Base-by-base conservation (phyloP, 2,113 vertebrate species). In the Cervus canadensis region DNA sequence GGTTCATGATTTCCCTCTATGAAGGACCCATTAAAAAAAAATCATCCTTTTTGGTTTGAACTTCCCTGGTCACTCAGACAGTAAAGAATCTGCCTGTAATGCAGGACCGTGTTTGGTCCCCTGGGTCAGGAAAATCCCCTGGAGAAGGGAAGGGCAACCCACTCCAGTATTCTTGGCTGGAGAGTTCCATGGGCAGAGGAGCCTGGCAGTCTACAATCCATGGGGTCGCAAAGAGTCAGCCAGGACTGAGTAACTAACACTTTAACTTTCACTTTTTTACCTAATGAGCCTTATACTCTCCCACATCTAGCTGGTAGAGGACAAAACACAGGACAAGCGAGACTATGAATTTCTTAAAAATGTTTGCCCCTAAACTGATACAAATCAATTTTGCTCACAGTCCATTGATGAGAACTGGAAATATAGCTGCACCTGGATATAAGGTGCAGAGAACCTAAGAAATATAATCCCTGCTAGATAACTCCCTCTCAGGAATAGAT, bases 41-140 rank as follows among this genome's bases (percentile, higher is more conserved):
- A 57, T 36, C 7, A 7, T 85, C 6, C 19, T 48, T 92, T 90
- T 82, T 40, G 67, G 67, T 71, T 71, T 71, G 67, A 71, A 40
- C n/a, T 40, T 40, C n/a, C 19, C 19, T 40, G 67, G 10, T 71
- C 67, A 23, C 67, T 71, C 67, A 71, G 67, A 71, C 19, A 23
- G n/a, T 23, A 71, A 71, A 71, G n/a, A 71, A 40, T 71, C 67
- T 71, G 67, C 1, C 21, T 71, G 19, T 12, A 36, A 71, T 71
- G 19, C 67, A 71, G 67, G 67, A 36, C 67, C 0, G 0, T 36
- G n/a, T 71, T 71, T 3, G 5, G n/a, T 71, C 19, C n/a, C 10
- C 67, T 40, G 19, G 19, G n/a, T 71, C n/a, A 71, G 67, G n/a
- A 23, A 71, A 21, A 13, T 71, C n/a, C 67, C 67, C 10, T 71